Base-by-base conservation (phyloP, 2,113 vertebrate species). In the Pelmatolapia mariae region DNA sequence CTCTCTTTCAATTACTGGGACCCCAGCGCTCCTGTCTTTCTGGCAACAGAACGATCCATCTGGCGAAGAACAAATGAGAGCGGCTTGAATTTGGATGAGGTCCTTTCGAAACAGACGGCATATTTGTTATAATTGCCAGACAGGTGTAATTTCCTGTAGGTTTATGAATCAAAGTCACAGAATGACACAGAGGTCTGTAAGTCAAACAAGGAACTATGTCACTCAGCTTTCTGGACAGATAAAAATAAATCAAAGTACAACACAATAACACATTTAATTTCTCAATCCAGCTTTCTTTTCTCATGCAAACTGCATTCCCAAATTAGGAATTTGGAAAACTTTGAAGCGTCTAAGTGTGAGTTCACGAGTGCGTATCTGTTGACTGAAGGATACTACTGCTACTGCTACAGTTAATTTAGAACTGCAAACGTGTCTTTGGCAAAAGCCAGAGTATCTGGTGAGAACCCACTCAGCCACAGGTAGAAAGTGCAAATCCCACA, bases 111-210 rank as follows among this genome's bases (percentile, higher is more conserved):
- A 53, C 22, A 12, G 53, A 19, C 0, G n/a, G 26, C 47, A 79
- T 90, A 5, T 91, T 88, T 86, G 68, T 86, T 47, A 40, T 78
- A 82, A 89, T 91, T 88, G 80, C 82, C 73, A 81, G 40, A n/a
- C 3, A 61, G 71, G 54, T 89, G 79, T 92, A 71, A 94, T 93
- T 93, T 95, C 90, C 90, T 92, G 89, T 45, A 24, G 56, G 71
- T 90, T 86, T 59, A 85, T 85, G 59, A 90, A 89, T 90, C 22
- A 26, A 18, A 90, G 63, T 87, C 82, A 38, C 50, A 19, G 47
- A 68, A 81, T 24, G 56, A 82, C 80, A 52, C 11, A 24, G 87
- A 66, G 71, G 53, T 91, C 82, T 63, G 31, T 76, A 82, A 36
- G 43, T 36, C 54, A 50, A 61, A 22, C 24, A 53, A 22, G 19